These are phyloP conservation scores for Latrodectus geometricus DNA, from an alignment of 1,140 invertebrate species.

Conservation along the genomic window DNA sequence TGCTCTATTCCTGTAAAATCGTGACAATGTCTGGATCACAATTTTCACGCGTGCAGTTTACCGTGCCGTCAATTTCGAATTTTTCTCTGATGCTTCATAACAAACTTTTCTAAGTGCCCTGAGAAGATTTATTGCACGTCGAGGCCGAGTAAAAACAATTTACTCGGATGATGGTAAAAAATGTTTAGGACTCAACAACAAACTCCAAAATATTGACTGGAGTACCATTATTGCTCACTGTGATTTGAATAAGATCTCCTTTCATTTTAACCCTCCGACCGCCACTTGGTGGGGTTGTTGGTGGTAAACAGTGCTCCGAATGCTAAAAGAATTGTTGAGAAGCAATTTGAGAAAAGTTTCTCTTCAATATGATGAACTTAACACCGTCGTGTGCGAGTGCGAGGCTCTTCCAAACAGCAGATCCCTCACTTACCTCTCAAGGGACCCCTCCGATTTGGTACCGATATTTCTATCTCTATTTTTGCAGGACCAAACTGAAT, in stretches of 20 bases:
- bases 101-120: conserved; percentile 29
- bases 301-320: conserved; percentile 24
- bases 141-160: conserved; percentile 62
- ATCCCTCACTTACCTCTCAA: conserved; percentile 66
- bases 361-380: conserved; percentile 66
- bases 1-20: neutral
- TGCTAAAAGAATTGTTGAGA: conserved; percentile 57
- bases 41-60: conserved; percentile 70
- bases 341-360: conserved; percentile 29
- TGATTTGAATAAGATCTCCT: neutral
- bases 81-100: conserved; percentile 28
- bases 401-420: conserved; percentile 68
- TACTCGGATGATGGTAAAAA: conserved; percentile 47
- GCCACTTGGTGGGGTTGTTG: too few species aligned
- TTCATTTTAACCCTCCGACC: conserved; percentile 8
- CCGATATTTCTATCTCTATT: conserved; percentile 65
- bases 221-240: neutral
- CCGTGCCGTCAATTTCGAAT: conserved; percentile 32
- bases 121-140: conserved; percentile 61
- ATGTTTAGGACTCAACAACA: conserved; percentile 29
- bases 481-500: conserved; percentile 1
- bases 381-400: conserved; percentile 65
- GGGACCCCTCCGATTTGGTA: conserved; percentile 65
- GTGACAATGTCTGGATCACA: conserved; percentile 66
- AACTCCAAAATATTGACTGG: conserved; percentile 12